Base-by-base conservation (phyloP, 2,888 invertebrate species). In the Nomada lathburiana region DNA sequence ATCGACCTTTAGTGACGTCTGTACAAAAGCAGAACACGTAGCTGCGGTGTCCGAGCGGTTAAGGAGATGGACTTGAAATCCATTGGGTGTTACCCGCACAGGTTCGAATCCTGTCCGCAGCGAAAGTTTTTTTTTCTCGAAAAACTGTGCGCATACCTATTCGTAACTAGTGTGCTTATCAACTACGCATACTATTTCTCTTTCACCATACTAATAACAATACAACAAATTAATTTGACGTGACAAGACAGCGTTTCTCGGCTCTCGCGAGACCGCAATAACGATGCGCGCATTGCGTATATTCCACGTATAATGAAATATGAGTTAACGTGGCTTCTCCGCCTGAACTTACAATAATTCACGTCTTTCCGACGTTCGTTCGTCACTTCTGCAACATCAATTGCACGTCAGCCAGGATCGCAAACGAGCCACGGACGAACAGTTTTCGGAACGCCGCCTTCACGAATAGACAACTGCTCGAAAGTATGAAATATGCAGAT, bases 21-120 rank as follows among this genome's bases (percentile, higher is more conserved):
- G 11, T 74, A 79, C 9, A 7, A 36, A 3, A 0, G 0, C 5
- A 70, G 0, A 36, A 1, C 7, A 4, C 60, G 20, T 10, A 89
- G 93, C 91, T 93, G 92, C 92, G 92, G 92, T 92, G 93, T 92
- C 92, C 93, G 93, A 93, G 93, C 89, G 93, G 92, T 93, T 93
- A 93, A 93, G 91, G 92, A 92, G 92, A 92, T 92, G 92, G 93
- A 92, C 92, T 93, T 93, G 93, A 93, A 93, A 93, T 93, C 93
- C 92, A 92, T 92, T 93, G 92, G 92, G 91, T 92, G 90, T 70
- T 92, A 91, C 92, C 92, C 92, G 92, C 92, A 90, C 92, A 93
- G 92, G 92, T 93, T 93, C 93, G 92, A 93, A 93, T 93, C 92
- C 93, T 92, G 93, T 92, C 91, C 92, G 92, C 92, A 93, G 92